Percentiles rank a stretch among this genome's conserved stretches.
Conservation (phyloP, 2,888 invertebrate genomes). For the Cataglyphis cursor region DNA sequence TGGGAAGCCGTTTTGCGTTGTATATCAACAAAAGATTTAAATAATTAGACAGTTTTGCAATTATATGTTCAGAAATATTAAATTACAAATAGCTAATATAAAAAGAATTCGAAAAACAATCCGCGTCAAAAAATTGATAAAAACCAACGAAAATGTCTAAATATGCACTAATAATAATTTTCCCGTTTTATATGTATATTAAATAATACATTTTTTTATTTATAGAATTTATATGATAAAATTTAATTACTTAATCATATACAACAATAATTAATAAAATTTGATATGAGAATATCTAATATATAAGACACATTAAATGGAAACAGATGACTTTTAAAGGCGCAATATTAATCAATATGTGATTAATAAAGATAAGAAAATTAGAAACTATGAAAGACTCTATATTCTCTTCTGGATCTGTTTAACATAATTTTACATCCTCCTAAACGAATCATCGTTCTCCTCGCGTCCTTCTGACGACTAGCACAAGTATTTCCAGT, state of each 20-base stretch:
- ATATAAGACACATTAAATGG: not conserved
- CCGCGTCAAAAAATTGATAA: not conserved
- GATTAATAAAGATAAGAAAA: not conserved
- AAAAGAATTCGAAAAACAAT: not conserved
- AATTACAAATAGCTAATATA: not conserved
- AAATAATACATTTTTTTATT: not conserved
- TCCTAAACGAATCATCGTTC: constrained; percentile 63
- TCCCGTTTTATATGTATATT: not conserved
- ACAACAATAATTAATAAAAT: not conserved
- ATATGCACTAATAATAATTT: not conserved
- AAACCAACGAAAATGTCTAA: not conserved
- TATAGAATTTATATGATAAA: not conserved
- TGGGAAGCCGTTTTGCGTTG: constrained; percentile 12
- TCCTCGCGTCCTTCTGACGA: constrained; percentile 60
- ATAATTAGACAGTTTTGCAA: not conserved
- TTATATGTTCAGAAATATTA: not conserved
- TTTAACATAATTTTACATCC: not conserved
- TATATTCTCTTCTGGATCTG: not conserved
- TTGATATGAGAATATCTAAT: not conserved
- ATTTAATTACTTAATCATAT: not conserved
- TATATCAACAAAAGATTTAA: not conserved
- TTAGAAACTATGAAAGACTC: not conserved
- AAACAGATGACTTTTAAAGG: not conserved
- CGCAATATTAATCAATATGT: not conserved
- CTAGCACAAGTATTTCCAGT: constrained; percentile 73